Evolutionary conservation across 2,797 vertebrate species (phyloP).

Genomic region (Monodelphis domestica): DNA sequence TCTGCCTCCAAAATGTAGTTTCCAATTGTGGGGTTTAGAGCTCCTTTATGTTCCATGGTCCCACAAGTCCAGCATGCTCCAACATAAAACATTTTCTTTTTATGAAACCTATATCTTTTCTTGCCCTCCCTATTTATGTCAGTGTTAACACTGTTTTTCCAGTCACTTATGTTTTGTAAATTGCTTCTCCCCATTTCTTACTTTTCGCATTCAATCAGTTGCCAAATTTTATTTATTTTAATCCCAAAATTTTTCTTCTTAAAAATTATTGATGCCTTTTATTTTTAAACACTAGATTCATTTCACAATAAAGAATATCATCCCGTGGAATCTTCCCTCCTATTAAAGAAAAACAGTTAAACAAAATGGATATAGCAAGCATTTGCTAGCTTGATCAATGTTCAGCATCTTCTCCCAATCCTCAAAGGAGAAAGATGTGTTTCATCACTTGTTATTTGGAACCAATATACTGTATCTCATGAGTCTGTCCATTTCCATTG

Average conservation of each 20-base stretch:
- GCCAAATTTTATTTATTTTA: not conserved
- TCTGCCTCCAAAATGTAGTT: not conserved
- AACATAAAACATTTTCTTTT: not conserved
- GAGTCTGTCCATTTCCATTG: not conserved
- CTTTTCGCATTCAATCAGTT: not conserved
- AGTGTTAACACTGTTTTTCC: not conserved
- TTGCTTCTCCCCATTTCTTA: not conserved
- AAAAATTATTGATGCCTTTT: not conserved
- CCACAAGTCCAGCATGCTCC: not conserved
- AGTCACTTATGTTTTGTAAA: not conserved
- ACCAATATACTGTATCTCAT: not conserved
- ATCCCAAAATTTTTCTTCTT: not conserved
- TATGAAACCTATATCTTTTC: not conserved
- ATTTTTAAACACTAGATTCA: not conserved
- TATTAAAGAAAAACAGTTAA: not conserved
- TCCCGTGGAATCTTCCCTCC: not conserved
- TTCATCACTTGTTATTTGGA: not conserved
- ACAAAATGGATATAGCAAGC: not conserved
- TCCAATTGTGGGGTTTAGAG: not conserved
- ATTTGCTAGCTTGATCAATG: not conserved
- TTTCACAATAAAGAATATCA: not conserved
- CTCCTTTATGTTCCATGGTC: not conserved
- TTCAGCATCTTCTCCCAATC: not conserved
- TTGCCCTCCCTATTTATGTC: not conserved
- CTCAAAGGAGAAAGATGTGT: not conserved